These are phyloP conservation scores for Hippopotamyrus pictus DNA, from an alignment of 2,797 vertebrate species.

Conservation along the genomic window DNA sequence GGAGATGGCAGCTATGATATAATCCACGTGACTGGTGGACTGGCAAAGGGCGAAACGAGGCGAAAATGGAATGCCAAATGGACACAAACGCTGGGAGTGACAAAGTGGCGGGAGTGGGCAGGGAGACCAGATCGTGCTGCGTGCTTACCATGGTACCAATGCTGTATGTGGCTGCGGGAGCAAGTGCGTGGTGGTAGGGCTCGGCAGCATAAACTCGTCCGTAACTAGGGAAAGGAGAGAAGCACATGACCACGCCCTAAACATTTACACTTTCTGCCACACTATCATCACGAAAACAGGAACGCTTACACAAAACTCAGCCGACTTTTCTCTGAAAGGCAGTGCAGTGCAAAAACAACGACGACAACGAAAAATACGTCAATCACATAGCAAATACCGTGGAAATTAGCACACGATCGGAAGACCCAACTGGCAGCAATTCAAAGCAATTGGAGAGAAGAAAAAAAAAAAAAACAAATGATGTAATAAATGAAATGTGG, in stretches of 20 bases:
- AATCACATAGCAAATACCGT: background rate
- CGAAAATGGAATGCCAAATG: constrained; percentile 14
- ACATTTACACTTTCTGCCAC: background rate
- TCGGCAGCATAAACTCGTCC: constrained; percentile 99
- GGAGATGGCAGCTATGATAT: constrained; percentile 68
- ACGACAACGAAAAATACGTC: background rate
- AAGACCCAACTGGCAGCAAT: constrained; percentile 29
- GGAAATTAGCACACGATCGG: background rate
- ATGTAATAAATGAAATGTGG: constrained; percentile 33
- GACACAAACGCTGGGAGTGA: background rate
- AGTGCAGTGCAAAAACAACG: constrained; percentile 14
- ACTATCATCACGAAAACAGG: constrained; percentile 22
- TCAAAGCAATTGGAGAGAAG: constrained; percentile 31
- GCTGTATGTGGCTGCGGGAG: constrained; percentile 98
- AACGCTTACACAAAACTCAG: background rate
- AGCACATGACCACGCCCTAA: constrained; percentile 42
- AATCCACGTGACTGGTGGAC: constrained; percentile 50
- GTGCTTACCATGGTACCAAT: constrained; percentile 95
- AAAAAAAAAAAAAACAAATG: constrained; percentile 29
- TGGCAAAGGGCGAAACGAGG: constrained; percentile 28
- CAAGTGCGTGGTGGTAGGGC: constrained; percentile 98
- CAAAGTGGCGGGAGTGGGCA: background rate
- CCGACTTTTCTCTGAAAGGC: constrained; percentile 1
- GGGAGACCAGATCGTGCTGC: background rate
- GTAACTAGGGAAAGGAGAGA: constrained; percentile 72